Evolutionary conservation across 1,140 invertebrate genomes (phyloP).

Genomic region (Drosophila kikkawai): DNA sequence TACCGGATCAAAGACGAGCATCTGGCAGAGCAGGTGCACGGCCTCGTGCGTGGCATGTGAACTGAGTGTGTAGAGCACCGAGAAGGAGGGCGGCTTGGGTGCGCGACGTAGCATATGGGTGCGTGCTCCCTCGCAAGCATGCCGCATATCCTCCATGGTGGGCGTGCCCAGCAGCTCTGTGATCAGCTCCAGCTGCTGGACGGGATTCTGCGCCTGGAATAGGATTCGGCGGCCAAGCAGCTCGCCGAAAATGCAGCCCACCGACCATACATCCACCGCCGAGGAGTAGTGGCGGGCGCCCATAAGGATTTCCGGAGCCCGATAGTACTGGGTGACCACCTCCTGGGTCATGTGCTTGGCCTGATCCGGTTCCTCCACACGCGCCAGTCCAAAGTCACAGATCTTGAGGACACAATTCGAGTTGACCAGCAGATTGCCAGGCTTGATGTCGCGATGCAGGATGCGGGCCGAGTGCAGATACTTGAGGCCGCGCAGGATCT

Average conservation of each 20-base stretch:
- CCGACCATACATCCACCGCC: conserved; percentile 99
- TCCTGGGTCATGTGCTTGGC: conserved; percentile 99
- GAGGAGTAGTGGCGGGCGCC: conserved; percentile 98
- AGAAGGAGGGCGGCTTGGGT: conserved; percentile 94
- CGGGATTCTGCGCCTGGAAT: conserved; percentile 98
- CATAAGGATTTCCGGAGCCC: conserved; percentile 99
- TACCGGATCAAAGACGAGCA: conserved; percentile 99
- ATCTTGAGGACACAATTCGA: conserved; percentile 99
- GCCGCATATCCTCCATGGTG: conserved; percentile 96
- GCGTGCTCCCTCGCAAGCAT: conserved; percentile 97
- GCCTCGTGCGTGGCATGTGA: conserved; percentile 98
- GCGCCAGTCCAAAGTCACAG: conserved; percentile 98
- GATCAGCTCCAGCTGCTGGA: conserved; percentile 98
- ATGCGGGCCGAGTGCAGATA: conserved; percentile 99
- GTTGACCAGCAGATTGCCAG: conserved; percentile 99
- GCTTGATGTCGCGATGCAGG: conserved; percentile 99
- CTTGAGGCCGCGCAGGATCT: conserved; percentile 99
- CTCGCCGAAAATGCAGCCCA: conserved; percentile 99
- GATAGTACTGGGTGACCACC: conserved; percentile 99
- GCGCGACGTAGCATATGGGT: conserved; percentile 96
- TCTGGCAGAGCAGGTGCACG: conserved; percentile 98
- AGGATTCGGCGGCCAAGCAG: conserved; percentile 97
- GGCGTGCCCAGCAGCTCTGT: conserved; percentile 99
- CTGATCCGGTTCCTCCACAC: conserved; percentile 96
- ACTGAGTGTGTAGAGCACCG: conserved; percentile 95